These are phyloP conservation scores for Kryptolebias marmoratus DNA, from an alignment of 2,113 vertebrate species.

Conservation along the genomic window DNA sequence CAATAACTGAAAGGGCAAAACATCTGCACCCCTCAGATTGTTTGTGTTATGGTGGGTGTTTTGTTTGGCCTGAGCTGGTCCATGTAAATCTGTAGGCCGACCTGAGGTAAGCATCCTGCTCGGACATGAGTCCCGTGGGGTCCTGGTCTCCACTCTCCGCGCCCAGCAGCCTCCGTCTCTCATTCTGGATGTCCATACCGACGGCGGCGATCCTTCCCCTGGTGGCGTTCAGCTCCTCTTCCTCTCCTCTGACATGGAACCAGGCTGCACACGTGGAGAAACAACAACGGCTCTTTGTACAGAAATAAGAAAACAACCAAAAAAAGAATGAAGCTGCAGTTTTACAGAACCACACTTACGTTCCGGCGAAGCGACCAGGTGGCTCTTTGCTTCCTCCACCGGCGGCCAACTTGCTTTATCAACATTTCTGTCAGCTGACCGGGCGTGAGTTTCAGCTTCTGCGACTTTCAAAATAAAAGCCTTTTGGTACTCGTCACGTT, in stretches of 20 bases:
- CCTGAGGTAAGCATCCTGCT: constrained; percentile 75
- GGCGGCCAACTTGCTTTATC: constrained; percentile 27
- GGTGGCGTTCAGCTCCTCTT: not conserved
- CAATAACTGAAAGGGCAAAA: not conserved
- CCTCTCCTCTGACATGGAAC: constrained; percentile 13
- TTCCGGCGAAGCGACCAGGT: not conserved
- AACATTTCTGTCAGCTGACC: constrained; percentile 73
- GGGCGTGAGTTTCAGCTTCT: not conserved
- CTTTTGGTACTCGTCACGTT: not conserved
- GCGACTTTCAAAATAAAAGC: constrained; percentile 69
- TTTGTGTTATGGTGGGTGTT: not conserved
- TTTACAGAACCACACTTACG: not conserved
- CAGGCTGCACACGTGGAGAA: not conserved
- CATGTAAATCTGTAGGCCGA: not conserved
- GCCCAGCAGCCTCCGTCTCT: constrained; percentile 74
- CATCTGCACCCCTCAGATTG: too few species aligned
- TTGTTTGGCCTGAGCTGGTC: too few species aligned
- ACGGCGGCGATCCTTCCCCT: not conserved
- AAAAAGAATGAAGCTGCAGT: not conserved
- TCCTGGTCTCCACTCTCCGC: constrained; percentile 45
- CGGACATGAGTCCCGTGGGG: constrained; percentile 48
- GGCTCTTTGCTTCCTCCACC: not conserved
- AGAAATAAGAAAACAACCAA: not conserved
- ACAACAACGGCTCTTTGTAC: not conserved
- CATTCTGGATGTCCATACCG: constrained; percentile 70